These are phyloP conservation scores for Amblyornis subalaris DNA, from an alignment of 2,113 vertebrate species.

Conservation along the genomic window DNA sequence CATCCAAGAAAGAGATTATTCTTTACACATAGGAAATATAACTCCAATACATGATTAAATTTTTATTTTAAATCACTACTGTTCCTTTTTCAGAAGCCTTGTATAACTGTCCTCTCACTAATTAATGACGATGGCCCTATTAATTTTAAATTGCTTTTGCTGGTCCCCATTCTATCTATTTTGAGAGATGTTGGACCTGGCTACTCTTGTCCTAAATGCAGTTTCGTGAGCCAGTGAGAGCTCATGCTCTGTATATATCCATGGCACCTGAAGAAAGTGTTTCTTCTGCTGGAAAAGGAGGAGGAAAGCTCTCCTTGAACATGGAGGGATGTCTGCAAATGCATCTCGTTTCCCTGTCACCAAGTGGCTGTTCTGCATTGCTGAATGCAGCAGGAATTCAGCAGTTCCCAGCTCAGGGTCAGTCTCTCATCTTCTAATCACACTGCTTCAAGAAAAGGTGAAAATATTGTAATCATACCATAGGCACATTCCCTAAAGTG, in stretches of 20 bases:
- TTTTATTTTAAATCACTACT: neutral
- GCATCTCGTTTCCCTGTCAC: neutral
- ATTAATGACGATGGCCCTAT: neutral
- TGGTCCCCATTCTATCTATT: neutral
- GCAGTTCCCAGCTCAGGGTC: neutral
- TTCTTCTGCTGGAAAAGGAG: neutral
- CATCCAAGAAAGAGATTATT: neutral
- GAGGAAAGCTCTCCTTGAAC: neutral
- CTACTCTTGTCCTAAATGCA: neutral
- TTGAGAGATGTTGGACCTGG: neutral
- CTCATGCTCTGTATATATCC: neutral
- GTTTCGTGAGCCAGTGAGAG: neutral
- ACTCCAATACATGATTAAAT: neutral
- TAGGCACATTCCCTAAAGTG: neutral
- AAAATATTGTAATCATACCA: slow-evolving; percentile 2
- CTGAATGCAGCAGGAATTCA: neutral
- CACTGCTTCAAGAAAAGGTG: neutral
- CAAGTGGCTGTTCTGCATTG: neutral
- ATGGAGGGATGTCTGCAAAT: neutral
- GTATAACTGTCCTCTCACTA: neutral
- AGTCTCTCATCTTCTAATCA: slow-evolving; percentile 18
- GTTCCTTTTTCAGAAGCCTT: neutral
- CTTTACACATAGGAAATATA: neutral
- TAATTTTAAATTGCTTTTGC: neutral
- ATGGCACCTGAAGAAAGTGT: neutral